These are phyloP conservation scores for Lacanobia oleracea DNA, from an alignment of 2,888 invertebrate species.

Conservation along the genomic window DNA sequence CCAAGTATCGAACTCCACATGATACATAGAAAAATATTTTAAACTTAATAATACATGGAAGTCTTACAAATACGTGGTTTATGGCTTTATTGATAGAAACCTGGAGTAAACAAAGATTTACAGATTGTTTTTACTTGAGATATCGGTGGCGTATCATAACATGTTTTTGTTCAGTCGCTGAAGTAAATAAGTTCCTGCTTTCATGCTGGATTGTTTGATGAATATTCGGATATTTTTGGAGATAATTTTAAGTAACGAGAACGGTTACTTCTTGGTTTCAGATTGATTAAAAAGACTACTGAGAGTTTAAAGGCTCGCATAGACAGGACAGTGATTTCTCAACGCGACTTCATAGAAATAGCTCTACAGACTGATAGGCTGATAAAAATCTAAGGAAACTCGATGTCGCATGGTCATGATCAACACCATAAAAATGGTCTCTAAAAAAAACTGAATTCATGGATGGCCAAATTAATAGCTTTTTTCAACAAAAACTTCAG, in stretches of 20 bases:
- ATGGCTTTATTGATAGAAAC: constrained; percentile 30
- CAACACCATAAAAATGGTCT: no score
- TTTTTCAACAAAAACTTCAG: no score
- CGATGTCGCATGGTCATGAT: no score
- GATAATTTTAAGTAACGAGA: constrained; percentile 9
- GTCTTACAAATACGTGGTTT: constrained; percentile 38
- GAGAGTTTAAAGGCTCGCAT: background rate
- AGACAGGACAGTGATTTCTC: no score
- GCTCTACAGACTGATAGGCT: background rate
- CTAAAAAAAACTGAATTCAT: no score
- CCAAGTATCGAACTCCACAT: constrained; percentile 47
- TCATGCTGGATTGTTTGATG: background rate
- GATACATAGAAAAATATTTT: constrained; percentile 53
- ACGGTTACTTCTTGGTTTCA: background rate
- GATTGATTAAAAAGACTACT: background rate
- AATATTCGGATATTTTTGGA: constrained; percentile 5
- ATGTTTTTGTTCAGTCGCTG: constrained; percentile 47
- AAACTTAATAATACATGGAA: constrained; percentile 47
- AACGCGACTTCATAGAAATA: background rate
- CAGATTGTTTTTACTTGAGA: constrained; percentile 47
- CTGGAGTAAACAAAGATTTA: constrained; percentile 39
- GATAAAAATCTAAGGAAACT: no score
- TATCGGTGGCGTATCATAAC: constrained; percentile 47
- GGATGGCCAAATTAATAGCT: no score
- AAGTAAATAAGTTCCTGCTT: constrained; percentile 20